Base-by-base conservation (phyloP, 2,113 vertebrate genomes). In the Seriola aureovittata region DNA sequence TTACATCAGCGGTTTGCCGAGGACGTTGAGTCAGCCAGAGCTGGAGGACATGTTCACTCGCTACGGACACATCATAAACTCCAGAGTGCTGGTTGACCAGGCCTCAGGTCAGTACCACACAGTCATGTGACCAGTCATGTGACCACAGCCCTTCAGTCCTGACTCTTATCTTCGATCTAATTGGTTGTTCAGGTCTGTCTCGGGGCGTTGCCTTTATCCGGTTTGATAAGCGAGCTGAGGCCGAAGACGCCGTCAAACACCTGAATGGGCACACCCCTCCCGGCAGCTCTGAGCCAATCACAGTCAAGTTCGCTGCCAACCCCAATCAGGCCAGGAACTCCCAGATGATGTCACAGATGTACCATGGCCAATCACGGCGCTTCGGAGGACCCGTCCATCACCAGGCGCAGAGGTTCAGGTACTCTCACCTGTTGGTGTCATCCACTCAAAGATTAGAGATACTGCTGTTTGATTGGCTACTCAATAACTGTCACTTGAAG, bases 361-460 rank as follows among this genome's bases (percentile, higher is more conserved):
- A 98, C 93, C 97, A 98, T 70, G 96, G 97, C 3, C 97, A 97
- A 55, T 97, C 97, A 3, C 95, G 98, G 48, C 96, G 98, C 74
- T 99, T 97, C 3, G 97, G 96, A 80, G 98, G 98, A 50, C 97
- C 98, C 0, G 97, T 99, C 25, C 98, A 99, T 80, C 98, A 99
- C 93, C 98, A 99, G 95, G 96, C 97, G 0, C 98, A 99, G 90
- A 96, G 98, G 91, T 99, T 99, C 96, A 97, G 98, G 98, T 99
- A 91, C 89, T 34, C 1, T 32, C 14, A 29, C 32, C 17, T 25
- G 29, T 29, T 0, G 3, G 2, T 50, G n/a, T 54, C 52, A 10
- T 4, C 52, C 34, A 36, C 34, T 6, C 34, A 36, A 36, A 36
- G 34, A 36, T 36, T 4, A 36, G 5, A 36, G 34, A 36, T 36